Base-by-base conservation (phyloP, 2,113 vertebrate genomes). In the Callipepla californica region DNA sequence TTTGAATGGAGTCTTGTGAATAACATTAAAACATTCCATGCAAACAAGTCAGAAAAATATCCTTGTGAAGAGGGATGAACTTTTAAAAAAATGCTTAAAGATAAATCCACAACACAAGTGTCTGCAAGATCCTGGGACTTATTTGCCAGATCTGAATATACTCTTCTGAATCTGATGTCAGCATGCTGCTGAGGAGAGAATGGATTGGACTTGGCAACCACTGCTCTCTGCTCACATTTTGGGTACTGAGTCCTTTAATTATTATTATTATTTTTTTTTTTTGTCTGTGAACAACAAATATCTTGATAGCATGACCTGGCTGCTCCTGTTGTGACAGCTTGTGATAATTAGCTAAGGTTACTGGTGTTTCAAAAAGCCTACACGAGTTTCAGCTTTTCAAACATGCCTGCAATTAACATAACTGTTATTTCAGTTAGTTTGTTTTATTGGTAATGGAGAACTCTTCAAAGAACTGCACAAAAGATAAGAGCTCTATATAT, bases 301-400 rank as follows among this genome's bases (percentile, higher is more conserved):
- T 63, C 77, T 73, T 96, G 89, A 94, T 97, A 98, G 97, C 93
- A 96, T 94, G 97, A 97, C 95, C 97, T 97, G 95, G 92, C 89
- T 93, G 94, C 96, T 97, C 94, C 97, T 97, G 96, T 95, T 16
- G 26, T 93, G 96, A 97, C 96, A 97, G 96, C 96, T 96, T 98
- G 97, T 95, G 96, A 96, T 98, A 98, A 98, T 98, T 98, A 95
- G 34, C 69, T 58, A 76, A 82, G 48, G 87, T 36, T 42, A 59
- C 14, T 61, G 42, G 32, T 69, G 93, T 94, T 92, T 73, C 61
- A 76, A 67, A 94, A 95, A 75, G 21, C 72, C 66, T 85, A 83
- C 50, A 94, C 8, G 85, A 87, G 2, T 47, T 40, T 61, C 40
- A 67, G 36, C 28, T 85, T 96, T 96, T 91, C 77, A 44, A 94